Conservation (phyloP, 2,888 invertebrate genomes). For the Pyrocoelia pectoralis region DNA sequence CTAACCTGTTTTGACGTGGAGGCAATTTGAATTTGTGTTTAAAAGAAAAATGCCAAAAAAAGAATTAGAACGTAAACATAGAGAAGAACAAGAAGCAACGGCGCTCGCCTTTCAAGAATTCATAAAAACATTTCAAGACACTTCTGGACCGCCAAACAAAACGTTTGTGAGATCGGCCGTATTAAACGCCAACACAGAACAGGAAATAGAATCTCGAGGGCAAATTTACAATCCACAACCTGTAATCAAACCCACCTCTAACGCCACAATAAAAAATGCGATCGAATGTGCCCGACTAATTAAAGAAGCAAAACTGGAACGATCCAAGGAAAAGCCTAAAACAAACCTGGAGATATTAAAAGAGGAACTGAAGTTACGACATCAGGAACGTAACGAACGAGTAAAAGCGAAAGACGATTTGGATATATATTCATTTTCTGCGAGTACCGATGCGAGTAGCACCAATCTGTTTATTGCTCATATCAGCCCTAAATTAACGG, state of each 20-base stretch:
- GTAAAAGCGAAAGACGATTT: slow-evolving; percentile 82
- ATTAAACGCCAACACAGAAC: slow-evolving; percentile 88
- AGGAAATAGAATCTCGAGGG: slow-evolving; percentile 81
- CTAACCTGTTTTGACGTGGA: no score
- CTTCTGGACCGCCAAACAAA: slow-evolving; percentile 66
- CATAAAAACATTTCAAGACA: slow-evolving; percentile 90
- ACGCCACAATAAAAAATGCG: slow-evolving; percentile 67
- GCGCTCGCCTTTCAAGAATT: slow-evolving; percentile 95
- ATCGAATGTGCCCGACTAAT: slow-evolving; percentile 72
- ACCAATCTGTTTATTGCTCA: slow-evolving; percentile 98
- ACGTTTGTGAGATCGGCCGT: slow-evolving; percentile 85
- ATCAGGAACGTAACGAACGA: slow-evolving; percentile 92
- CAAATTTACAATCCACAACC: slow-evolving; percentile 91
- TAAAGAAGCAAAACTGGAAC: slow-evolving; percentile 66
- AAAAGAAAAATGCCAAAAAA: slow-evolving; percentile 65
- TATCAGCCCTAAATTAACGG: slow-evolving; percentile 92
- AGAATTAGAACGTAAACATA: slow-evolving; percentile 80
- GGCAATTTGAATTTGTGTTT: background rate
- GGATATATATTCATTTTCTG: slow-evolving; percentile 52
- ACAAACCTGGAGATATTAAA: slow-evolving; percentile 97
- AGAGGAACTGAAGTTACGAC: slow-evolving; percentile 93
- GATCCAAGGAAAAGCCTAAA: slow-evolving; percentile 84
- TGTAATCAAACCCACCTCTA: slow-evolving; percentile 65
- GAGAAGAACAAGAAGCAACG: slow-evolving; percentile 86
- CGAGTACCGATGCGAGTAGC: slow-evolving; percentile 92